phyloP scores from a whole-genome alignment of 2,888 invertebrate genomes.

The Eilema caniola region DNA sequence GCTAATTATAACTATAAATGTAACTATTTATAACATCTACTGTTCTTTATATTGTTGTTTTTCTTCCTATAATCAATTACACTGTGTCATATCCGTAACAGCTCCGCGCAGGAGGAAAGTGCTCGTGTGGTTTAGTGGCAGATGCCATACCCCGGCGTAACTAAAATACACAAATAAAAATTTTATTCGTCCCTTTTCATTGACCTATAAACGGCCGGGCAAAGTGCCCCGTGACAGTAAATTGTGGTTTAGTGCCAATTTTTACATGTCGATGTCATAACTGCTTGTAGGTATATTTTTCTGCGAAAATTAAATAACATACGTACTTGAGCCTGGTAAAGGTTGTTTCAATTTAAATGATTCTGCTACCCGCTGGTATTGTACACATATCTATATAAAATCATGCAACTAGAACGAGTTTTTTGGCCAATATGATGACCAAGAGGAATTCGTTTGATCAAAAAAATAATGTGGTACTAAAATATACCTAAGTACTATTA shows the following conservation, averaged over 20 bases:
- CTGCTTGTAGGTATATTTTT: conserved; percentile 16
- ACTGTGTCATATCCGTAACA: neutral
- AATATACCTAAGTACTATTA: too few relatives aligned
- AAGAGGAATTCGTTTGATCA: too few relatives aligned
- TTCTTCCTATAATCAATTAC: neutral
- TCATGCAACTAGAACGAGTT: too few relatives aligned
- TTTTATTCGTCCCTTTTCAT: conserved; percentile 49
- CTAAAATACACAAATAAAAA: conserved; percentile 41
- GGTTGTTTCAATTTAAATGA: neutral
- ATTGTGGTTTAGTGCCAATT: conserved; percentile 47
- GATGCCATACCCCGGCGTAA: conserved; percentile 29
- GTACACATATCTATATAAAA: too few relatives aligned
- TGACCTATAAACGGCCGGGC: conserved; percentile 47
- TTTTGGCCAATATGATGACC: too few relatives aligned
- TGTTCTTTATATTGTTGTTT: neutral
- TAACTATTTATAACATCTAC: too few relatives aligned
- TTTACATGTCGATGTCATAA: conserved; percentile 47
- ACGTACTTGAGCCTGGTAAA: neutral
- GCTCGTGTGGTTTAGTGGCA: conserved; percentile 15
- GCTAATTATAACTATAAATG: too few relatives aligned
- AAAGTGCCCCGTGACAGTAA: conserved; percentile 45
- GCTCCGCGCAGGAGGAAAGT: neutral
- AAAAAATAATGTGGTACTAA: too few relatives aligned
- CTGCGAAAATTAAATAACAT: conserved; percentile 12
- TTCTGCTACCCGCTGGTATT: neutral